phyloP scores from a whole-genome alignment of 2,113 vertebrate genomes.

The Nerophis ophidion region DNA sequence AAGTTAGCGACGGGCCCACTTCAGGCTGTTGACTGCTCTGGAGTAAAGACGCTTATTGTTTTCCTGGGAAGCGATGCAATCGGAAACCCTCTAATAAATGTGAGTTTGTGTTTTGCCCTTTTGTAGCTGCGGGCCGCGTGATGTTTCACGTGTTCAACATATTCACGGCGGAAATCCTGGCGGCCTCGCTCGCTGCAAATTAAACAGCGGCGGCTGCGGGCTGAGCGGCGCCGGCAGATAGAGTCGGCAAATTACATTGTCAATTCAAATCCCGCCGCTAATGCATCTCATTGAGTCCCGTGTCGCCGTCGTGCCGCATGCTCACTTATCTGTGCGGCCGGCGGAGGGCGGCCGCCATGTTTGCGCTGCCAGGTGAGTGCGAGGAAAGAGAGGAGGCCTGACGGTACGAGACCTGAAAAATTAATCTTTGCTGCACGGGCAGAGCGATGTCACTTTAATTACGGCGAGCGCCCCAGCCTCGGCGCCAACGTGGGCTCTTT shows the following conservation, averaged over 20 bases:
- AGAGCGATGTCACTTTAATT: conserved; percentile 59
- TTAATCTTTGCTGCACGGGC: conserved; percentile 65
- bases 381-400: conserved; percentile 57
- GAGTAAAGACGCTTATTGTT: no score
- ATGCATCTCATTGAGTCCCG: conserved; percentile 89
- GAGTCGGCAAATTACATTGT: conserved; percentile 85
- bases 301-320: conserved; percentile 66
- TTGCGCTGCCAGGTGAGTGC: conserved; percentile 71
- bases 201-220: conserved; percentile 68
- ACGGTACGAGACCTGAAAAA: conserved; percentile 74
- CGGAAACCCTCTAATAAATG: not conserved
- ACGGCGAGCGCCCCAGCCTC: conserved; percentile 40
- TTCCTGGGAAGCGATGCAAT: no score
- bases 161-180: conserved; percentile 67
- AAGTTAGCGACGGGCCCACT: no score
- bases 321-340: conserved; percentile 86
- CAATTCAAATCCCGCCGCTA: conserved; percentile 83
- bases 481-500: conserved; percentile 50
- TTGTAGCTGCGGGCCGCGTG: conserved; percentile 20
- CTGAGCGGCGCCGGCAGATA: conserved; percentile 43
- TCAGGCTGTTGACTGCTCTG: no score
- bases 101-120: conserved; percentile 15
- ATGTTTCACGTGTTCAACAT: conserved; percentile 74
- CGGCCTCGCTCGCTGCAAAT: conserved; percentile 76
- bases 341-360: conserved; percentile 74